Base-by-base conservation (phyloP, 2,888 invertebrate genomes). In the Agapetus fuscipes region DNA sequence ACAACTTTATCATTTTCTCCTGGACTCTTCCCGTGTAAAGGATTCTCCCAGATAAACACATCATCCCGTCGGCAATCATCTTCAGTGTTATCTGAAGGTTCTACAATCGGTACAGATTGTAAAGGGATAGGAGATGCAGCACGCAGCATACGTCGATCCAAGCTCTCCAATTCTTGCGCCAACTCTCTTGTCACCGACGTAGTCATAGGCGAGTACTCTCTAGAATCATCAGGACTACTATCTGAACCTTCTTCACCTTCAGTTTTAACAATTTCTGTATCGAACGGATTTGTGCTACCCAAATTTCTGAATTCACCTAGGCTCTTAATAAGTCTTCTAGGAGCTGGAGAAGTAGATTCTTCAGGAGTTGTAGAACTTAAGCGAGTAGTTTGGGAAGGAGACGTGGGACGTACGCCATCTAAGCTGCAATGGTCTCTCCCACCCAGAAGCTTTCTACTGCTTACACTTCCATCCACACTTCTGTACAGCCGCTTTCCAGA, bases 131-230 rank as follows among this genome's bases (percentile, higher is more conserved):
- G 27, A 12, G 26, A 12, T 27, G n/a, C 16, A 17, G 20, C 29
- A 30, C 40, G 35, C n/a, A 87, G 87, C 3, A 88, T 83, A 60
- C 85, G 87, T 6, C 87, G 72, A 60, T 89, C 87, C 51, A 89
- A 65, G 56, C 84, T 87, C 54, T 89, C 88, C 46, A 88, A 59
- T 58, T 89, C 88, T 32, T 88, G 68, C 51, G 83, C 74, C 52
- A 89, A 61, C 57, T 89, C 88, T 52, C 86, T 74, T 1, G 88
- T 88, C 67, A 88, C 84, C 2, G 88, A 85, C 3, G 86, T 88
- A 1, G 86, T 85, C 80, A 90, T 83, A 2, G 88, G 87, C 55
- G 83, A 84, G 57, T 87, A 88, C 55, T 83, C 83, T 50, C 84
- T 81, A 2, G 82, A 80, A 57, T 87, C 85, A 50, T 86, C 85